These are phyloP conservation scores for Pampusana beccarii DNA, from an alignment of 2,113 vertebrate genomes.

Conservation along the genomic window DNA sequence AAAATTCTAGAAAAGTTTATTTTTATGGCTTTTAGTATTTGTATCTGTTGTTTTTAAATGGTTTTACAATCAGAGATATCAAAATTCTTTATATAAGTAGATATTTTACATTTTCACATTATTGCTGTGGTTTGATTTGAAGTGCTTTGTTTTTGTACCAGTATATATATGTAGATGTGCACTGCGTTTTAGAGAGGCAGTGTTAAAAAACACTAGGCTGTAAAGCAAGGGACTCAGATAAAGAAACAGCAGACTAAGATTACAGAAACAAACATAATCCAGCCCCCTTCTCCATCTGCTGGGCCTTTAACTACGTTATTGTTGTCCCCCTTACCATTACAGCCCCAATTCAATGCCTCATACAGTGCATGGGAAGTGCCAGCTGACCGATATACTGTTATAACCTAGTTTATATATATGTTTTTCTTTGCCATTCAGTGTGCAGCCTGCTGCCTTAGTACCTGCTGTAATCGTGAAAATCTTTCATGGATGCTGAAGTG, in stretches of 20 bases:
- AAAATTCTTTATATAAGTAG: not conserved
- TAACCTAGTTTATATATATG: not conserved
- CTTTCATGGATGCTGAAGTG: not conserved
- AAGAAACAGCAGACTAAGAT: not conserved
- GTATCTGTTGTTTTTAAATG: not conserved
- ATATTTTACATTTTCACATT: not conserved
- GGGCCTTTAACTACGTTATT: not conserved
- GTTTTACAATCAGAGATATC: not conserved
- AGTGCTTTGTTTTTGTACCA: not conserved
- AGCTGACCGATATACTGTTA: not conserved
- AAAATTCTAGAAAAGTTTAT: not conserved
- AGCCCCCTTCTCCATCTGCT: not conserved
- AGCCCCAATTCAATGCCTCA: not conserved
- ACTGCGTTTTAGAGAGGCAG: not conserved
- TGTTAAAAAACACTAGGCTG: not conserved
- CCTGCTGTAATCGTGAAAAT: not conserved
- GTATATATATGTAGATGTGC: not conserved
- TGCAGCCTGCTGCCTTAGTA: not conserved
- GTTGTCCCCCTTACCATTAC: fast-evolving
- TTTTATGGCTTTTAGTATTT: not conserved
- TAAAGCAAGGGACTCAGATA: not conserved
- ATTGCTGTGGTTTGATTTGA: not conserved
- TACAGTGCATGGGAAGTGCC: not conserved
- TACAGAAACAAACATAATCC: not conserved
- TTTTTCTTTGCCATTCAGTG: not conserved